Evolutionary conservation across 23 tunicate genomes (phyloP), one percentile per base, ranked within the genome.

Genomic region (Halocynthia roretzi): DNA sequence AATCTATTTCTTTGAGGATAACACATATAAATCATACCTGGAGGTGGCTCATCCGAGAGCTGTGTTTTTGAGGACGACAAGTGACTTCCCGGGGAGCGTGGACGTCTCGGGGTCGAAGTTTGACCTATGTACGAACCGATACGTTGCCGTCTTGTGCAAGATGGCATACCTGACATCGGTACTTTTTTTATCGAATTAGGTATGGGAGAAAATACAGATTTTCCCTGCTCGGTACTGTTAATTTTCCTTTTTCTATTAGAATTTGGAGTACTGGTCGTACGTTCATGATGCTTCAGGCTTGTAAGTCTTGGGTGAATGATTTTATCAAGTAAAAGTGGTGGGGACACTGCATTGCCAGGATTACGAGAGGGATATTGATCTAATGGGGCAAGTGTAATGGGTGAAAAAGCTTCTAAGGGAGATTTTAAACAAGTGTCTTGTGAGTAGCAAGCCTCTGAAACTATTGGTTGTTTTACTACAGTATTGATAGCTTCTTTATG

Each of bases 81-180:
- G 31, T 65, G 70, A 65, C 70, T 65, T 11, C 70, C 70, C 31
- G 70, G 70, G 22, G 70, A 65, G 22, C 70, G 5, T 65, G 70
- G 48, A 20, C 70, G 15, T 20, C 31, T 40, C 15, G 70, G 70
- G 9, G 70, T 65, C 22, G 48, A 48, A 65, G 19, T 65, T 8
- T 11, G 15, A 8, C 70, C 19, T 65, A 20, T 0, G 10, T 11
- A 40, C 5, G 15, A 10, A 11, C 31, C 31, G 22, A 20, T 65
- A 15, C 15, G 17, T 0, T 15, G 10, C 5, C 19, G 44, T 10
- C 15, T 14, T 10, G 0, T 15, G 15, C 5, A 48, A 65, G 70
- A 65, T 8, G 19, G 9, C 31, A 20, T 65, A 10, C 70, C 19
- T 48, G 31, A 10, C 2, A 9, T 65, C 0, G 15, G 9, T 9